These are phyloP conservation scores for Myrmecobius fasciatus DNA, from an alignment of 2,113 vertebrate genomes.

Conservation along the genomic window DNA sequence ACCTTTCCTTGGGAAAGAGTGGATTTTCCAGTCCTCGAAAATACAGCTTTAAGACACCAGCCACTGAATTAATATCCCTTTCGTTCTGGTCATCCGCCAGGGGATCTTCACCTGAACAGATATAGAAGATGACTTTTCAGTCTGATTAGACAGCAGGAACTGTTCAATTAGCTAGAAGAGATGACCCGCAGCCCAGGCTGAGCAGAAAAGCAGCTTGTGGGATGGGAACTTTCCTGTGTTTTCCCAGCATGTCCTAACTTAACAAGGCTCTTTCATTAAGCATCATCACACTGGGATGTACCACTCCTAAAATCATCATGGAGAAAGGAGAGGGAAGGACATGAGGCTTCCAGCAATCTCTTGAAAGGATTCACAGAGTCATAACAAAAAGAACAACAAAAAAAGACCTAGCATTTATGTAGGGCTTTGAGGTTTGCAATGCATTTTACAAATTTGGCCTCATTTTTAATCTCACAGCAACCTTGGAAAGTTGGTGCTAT, in stretches of 20 bases:
- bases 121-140: conserved; percentile 39
- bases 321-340: not conserved
- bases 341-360: not conserved
- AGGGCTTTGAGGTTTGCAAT: not conserved
- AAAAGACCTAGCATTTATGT: not conserved
- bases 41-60: conserved; percentile 98
- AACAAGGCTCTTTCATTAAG: not conserved
- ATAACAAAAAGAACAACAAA: not conserved
- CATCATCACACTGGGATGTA: not conserved
- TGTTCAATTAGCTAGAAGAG: too few relatives aligned
- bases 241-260: not conserved
- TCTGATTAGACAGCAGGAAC: not conserved
- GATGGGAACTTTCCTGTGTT: accelerated
- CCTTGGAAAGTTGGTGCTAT: not conserved
- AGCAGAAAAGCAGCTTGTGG: not conserved
- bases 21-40: conserved; percentile 98
- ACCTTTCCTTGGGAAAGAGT: conserved; percentile 98
- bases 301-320: not conserved
- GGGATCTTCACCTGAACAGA: conserved; percentile 93
- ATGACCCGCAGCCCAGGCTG: not conserved
- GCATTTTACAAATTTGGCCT: not conserved
- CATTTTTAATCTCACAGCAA: not conserved
- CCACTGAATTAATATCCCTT: conserved; percentile 97
- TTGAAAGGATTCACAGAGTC: conserved; percentile 11
- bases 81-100: conserved; percentile 95